Base-by-base conservation (phyloP, 92 coral and sea anemone genomes). In the Heteractis magnifica region DNA sequence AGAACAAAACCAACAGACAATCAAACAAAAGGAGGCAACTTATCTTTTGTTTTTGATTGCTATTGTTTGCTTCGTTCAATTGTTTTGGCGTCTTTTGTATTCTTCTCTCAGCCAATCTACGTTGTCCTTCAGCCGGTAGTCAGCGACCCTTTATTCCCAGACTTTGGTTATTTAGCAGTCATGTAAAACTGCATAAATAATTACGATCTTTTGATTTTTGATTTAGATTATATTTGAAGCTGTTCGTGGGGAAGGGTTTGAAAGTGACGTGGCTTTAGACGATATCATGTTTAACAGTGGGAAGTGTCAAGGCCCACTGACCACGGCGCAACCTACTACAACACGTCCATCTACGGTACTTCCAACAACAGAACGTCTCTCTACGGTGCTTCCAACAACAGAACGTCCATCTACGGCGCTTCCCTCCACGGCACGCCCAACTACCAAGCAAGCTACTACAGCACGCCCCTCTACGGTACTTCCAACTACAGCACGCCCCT, bases 221-320 rank as follows among this genome's bases (percentile, higher is more conserved):
- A 50, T 73, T 76, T 83, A 89, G 85, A 84, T 93, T 41, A 62
- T 87, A 11, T 76, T 93, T 50, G 90, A 82, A 10, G 94, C 87
- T 50, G 84, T 86, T 49, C 88, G 93, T 49, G 97, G 97, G 4
- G 15, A 51, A 4, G 65, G 84, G 19, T 88, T 62, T 77, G 65
- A 71, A 51, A 85, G 94, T 16, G 97, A 93, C 82, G 85, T 93
- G 58, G 82, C 89, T 12, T 44, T 93, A 59, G 97, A 93, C 56
- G 88, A 88, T 49, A 71, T 93, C 62, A 73, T 65, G 58, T 74
- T 89, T 51, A 64, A 48, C 2, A 75, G 65, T 26, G 92, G 86
- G 3, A 79, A 68, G 56, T 89, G 92, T 41, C 79, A 49, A 68
- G 73, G 73, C 19, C 49, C 21, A 68, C 44, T 34, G 44, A 68